These are phyloP conservation scores for Fregetta grallaria DNA, from an alignment of 2,113 vertebrate species.

Conservation along the genomic window DNA sequence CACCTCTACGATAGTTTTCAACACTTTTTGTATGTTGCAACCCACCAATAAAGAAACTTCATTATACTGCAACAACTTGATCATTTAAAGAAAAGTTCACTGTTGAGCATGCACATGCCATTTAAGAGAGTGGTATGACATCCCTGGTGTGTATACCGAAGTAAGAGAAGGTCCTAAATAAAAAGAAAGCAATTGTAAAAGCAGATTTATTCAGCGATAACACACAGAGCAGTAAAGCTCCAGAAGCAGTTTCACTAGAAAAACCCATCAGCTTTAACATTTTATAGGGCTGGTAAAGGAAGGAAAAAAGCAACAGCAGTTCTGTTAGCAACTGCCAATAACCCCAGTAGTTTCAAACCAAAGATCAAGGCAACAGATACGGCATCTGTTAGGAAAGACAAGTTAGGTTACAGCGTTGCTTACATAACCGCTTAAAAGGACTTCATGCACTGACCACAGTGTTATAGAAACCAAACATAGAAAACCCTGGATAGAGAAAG, in stretches of 20 bases:
- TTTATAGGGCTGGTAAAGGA: neutral
- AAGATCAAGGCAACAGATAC: slow-evolving; percentile 26
- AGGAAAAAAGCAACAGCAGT: slow-evolving; percentile 23
- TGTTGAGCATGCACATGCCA: slow-evolving; percentile 34
- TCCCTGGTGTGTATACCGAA: neutral
- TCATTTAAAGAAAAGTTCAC: neutral
- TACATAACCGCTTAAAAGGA: neutral
- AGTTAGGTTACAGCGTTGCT: slow-evolving; percentile 14
- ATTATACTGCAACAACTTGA: neutral
- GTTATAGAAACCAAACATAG: slow-evolving; percentile 14
- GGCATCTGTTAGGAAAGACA: slow-evolving; percentile 25
- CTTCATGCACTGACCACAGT: slow-evolving; percentile 49
- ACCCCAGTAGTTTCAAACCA: neutral
- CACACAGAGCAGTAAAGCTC: slow-evolving; percentile 32
- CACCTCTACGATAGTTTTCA: neutral
- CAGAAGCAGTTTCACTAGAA: neutral
- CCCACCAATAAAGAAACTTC: neutral
- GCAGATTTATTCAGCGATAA: neutral
- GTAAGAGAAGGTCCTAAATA: slow-evolving; percentile 36
- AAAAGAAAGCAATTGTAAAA: slow-evolving; percentile 3
- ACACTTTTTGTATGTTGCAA: neutral
- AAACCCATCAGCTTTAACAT: neutral
- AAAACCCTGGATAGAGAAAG: slow-evolving; percentile 64
- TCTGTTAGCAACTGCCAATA: slow-evolving; percentile 42
- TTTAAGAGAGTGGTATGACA: neutral